Base-by-base conservation (phyloP, 2,888 invertebrate genomes). In the Tinea pellionella region DNA sequence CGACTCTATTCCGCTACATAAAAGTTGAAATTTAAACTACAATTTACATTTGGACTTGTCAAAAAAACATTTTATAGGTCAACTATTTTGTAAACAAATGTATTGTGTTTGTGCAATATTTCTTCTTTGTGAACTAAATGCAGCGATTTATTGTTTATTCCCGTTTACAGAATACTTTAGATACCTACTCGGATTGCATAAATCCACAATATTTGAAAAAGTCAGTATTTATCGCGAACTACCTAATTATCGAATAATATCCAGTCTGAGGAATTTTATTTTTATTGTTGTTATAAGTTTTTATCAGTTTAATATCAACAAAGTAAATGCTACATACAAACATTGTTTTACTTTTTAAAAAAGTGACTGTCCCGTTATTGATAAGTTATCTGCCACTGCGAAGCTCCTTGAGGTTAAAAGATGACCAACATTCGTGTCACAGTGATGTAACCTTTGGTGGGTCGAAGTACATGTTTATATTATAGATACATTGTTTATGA, bases 61-160 rank as follows among this genome's bases (percentile, higher is more conserved):
- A 24, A 24, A 53, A 53, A 18, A 53, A 41, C 16, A 56, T 58
- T 76, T 78, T 81, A 74, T 80, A 75, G 83, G 82, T 82, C 80
- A 83, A 79, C 78, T 72, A 74, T 73, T 78, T 75, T 74, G 75
- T 77, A 78, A 79, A 80, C 77, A 78, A 75, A 72, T 71, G 65
- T 43, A 29, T 59, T 59, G 62, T 65, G 65, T 63, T 61, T 65
- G 61, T 60, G 63, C 64, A 65, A 65, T 64, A 67, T 67, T 68
- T 62, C 65, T 65, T 66, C 9, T 24, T 53, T 18, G 53, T 69
- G 67, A 63, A 24, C 24, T 24, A 24, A 24, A 24, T 64, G 4
- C 16, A 51, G 4, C 51, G 18, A 51, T 3, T 16, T 51, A 15
- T 3, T 16, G 2, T 51, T 24, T 24, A 3, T 24, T 24, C 24